Evolutionary conservation across 2,888 invertebrate genomes (phyloP), one percentile per base, ranked within the genome.

Genomic region (Mamestra brassicae): DNA sequence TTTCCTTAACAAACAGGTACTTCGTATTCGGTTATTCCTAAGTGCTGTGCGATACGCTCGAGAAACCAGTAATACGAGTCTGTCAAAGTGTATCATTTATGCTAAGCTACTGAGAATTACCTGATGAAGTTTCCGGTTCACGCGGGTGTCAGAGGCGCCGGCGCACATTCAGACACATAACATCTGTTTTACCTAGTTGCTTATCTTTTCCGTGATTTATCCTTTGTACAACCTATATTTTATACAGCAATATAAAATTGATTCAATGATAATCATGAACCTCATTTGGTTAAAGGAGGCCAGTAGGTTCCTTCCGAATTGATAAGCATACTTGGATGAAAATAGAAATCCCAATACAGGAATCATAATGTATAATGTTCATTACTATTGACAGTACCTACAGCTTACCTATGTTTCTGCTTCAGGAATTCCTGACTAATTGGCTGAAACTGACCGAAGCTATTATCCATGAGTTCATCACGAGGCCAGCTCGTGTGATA

Each of bases 21-120:
- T 15, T 11, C n/a, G 38, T 57, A 34, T 26, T 68, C n/a, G 57
- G 67, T 68, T 66, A 75, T 64, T 57, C 52, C 71, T 52, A 64
- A 67, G 42, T 38, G 13, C 26, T 60, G 34, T 38, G 36, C 38
- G 26, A 17, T 58, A 26, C 4, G 34, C 17, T 60, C 15, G 13
- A 8, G n/a, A 67, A 80, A 80, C 76, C 71, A 71, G 80, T 45
- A 76, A 80, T 61, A 71, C 80, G 26, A 71, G 80, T 80, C 34
- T 60, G 26, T 60, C 64, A 74, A 17, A 65, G 26, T 17, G 34
- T 15, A 34, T 67, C 11, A 10, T 62, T 13, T 55, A 55, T 38
- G 34, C 52, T 50, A 64, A 11, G 7, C 17, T 26, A 10, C 13
- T 26, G 38, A 50, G n/a, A 36, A 60, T 60, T 65, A 65, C 45